These are phyloP conservation scores for Eumeta japonica DNA, from an alignment of 1,140 invertebrate species.

Conservation along the genomic window DNA sequence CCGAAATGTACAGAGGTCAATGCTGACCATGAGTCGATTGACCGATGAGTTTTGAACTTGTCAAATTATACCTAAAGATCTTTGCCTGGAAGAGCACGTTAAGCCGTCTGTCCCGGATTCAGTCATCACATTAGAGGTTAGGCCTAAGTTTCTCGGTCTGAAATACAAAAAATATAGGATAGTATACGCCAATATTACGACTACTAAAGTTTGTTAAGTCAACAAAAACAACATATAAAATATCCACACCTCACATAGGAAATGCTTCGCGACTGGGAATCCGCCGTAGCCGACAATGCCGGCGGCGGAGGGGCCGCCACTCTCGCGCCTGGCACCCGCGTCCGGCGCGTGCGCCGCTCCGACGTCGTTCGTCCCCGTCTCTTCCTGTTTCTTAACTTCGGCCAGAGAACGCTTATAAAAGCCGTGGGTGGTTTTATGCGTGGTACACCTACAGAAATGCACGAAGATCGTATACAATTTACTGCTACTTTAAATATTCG, in stretches of 20 bases:
- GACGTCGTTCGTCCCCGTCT: constrained; percentile 7
- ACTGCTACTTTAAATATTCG: background rate
- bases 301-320: constrained; percentile 14
- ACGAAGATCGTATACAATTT: constrained; percentile 4
- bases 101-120: too few relatives aligned
- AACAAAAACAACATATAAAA: background rate
- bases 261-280: constrained; percentile 55
- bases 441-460: constrained; percentile 34
- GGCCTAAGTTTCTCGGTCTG: too few relatives aligned
- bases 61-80: too few relatives aligned
- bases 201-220: background rate
- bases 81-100: too few relatives aligned
- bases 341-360: constrained; percentile 6
- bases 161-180: too few relatives aligned
- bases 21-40: too few relatives aligned
- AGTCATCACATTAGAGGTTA: too few relatives aligned
- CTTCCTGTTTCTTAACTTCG: constrained; percentile 19
- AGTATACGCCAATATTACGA: too few relatives aligned
- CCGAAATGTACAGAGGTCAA: too few relatives aligned
- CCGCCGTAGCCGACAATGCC: constrained; percentile 44
- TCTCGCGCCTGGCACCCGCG: background rate
- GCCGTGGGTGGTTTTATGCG: constrained; percentile 56
- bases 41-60: too few relatives aligned
- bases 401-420: constrained; percentile 46
- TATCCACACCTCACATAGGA: constrained; percentile 51